Percentiles rank a stretch among this genome's conserved stretches.
Evolutionary conservation across 2,888 invertebrate genomes (phyloP).

Genomic region (Ophioninae sp.): DNA sequence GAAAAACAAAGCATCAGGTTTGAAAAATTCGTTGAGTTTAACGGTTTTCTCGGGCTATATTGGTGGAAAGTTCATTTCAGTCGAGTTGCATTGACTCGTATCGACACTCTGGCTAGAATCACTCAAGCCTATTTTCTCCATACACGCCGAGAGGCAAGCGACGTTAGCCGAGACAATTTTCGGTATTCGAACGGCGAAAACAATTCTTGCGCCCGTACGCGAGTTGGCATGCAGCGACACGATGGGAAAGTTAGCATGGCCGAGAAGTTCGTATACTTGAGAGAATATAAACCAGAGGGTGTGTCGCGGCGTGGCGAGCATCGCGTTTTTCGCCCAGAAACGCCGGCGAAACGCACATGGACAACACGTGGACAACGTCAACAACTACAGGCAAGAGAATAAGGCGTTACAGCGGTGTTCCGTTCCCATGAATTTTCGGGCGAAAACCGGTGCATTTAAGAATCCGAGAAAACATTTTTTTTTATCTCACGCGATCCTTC

Average conservation of each 20-base stretch:
- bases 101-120: not conserved
- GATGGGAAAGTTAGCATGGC: not conserved
- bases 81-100: too few relatives aligned
- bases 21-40: too few relatives aligned
- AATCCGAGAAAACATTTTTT: slow-evolving; percentile 5
- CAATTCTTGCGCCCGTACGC: not conserved
- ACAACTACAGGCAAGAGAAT: slow-evolving; percentile 10
- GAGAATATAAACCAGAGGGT: not conserved
- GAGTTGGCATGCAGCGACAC: not conserved
- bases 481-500: not conserved
- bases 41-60: too few relatives aligned
- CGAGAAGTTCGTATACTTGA: not conserved
- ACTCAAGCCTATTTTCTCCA: not conserved
- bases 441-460: slow-evolving; percentile 37
- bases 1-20: too few relatives aligned
- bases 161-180: not conserved
- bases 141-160: not conserved
- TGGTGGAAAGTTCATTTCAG: too few relatives aligned
- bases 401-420: not conserved
- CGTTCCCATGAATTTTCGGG: slow-evolving; percentile 21
- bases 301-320: not conserved
- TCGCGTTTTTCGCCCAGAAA: not conserved
- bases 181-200: too few relatives aligned
- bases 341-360: slow-evolving; percentile 26
- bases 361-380: slow-evolving; percentile 39